Evolutionary conservation across 2,888 invertebrate species (phyloP), one percentile per base, ranked within the genome.

Genomic region (Pemphredon lugubris): DNA sequence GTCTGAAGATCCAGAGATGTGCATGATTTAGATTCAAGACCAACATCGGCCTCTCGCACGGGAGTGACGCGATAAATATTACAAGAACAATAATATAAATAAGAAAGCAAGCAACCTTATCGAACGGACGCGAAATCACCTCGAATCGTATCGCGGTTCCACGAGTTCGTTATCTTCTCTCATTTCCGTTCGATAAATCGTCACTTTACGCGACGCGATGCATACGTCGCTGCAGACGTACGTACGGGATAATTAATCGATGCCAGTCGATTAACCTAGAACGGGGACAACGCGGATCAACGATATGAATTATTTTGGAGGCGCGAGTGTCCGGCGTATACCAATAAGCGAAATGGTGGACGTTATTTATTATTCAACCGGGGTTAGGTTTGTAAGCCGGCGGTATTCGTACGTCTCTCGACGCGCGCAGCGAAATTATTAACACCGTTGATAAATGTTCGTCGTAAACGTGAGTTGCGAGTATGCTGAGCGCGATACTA

Each of bases 361-460:
- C 32, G 63, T 69, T 63, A 66, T 77, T 77, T 73, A 77, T 77
- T 66, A 77, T 77, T 77, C 66, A 73, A 26, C 47, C 47, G 51
- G 65, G n/a, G n/a, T n/a, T 63, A 57, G 55, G 55, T 73, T 69
- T 73, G 65, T 76, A 57, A 44, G 60, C 21, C 40, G n/a, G 32
- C 20, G 47, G 63, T 61, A 44, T 63, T 55, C 68, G 55, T 50
- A 58, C 45, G 59, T 73, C 69, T 42, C 57, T 44, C 50, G 57
- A 48, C 66, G 30, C 44, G 63, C 69, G 66, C 40, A n/a, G 40
- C 53, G 42, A 77, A 77, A 77, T 77, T 77, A 77, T 77, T 77
- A 77, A 77, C 67, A 77, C 44, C 45, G 23, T 57, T 64, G 60
- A 60, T 40, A 65, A 77, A 63, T 73, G 60, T 47, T 50, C 45